Conservation (phyloP, 2,113 vertebrate species). For the Tonatia bakeri region DNA sequence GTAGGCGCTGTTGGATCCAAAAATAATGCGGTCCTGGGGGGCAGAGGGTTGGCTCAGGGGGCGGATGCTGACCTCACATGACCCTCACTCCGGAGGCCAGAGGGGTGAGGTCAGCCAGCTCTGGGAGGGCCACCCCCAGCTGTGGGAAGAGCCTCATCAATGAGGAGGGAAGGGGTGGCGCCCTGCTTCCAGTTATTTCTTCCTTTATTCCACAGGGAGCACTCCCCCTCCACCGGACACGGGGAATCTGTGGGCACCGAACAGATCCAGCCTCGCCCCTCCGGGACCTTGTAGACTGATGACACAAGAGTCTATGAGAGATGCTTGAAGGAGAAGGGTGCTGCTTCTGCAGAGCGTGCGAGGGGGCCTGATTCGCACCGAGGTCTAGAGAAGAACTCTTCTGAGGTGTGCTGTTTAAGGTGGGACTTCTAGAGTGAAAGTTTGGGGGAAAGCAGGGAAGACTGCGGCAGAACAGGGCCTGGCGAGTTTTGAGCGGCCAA, state of each 20-base stretch:
- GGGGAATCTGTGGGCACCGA: not conserved
- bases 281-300: not conserved
- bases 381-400: not conserved
- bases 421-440: no score
- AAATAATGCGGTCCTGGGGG: constrained; percentile 86
- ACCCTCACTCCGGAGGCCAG: not conserved
- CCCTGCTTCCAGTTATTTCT: not conserved
- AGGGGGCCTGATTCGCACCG: rapidly evolving
- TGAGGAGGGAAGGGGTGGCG: no score
- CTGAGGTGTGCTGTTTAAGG: not conserved
- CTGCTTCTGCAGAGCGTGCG: not conserved
- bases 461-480: not conserved
- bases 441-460: not conserved
- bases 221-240: not conserved
- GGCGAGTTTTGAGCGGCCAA: not conserved
- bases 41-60: not conserved
- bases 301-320: rapidly evolving
- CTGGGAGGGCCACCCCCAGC: not conserved
- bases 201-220: not conserved
- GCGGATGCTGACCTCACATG: not conserved
- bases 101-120: not conserved
- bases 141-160: not conserved
- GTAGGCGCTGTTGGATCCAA: constrained; percentile 89
- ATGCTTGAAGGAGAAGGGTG: not conserved
- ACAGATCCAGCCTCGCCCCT: not conserved